Base-by-base conservation (phyloP, 2,888 invertebrate genomes). In the Oscheius sp. region DNA sequence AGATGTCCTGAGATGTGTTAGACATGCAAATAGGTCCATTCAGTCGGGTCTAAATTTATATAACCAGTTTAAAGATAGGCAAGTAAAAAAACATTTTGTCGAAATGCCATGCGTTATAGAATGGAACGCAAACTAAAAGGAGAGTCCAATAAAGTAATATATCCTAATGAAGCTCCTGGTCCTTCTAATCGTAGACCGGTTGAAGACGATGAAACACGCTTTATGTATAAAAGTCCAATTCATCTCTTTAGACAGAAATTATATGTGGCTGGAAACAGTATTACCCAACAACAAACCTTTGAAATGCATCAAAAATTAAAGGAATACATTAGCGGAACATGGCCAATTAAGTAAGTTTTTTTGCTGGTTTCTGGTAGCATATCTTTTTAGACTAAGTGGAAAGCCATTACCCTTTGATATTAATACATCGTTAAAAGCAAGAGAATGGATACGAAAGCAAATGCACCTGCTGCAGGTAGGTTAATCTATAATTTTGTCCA, bases 381-480 rank as follows among this genome's bases (percentile, higher is more conserved):
- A 5, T 46, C n/a, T n/a, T n/a, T 42, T 4, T 48, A 48, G 48
- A 23, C 20, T 25, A 12, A 23, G 6, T 12, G 42, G 27, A 39
- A 39, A 25, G 8, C 15, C 8, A 5, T 15, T 69, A 2, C 69
- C 63, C 20, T 45, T 42, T n/a, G 63, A 63, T 8, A 69, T 65
- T 25, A 65, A 65, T 8, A 63, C 65, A 5, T 65, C 65, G 10
- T 17, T 27, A 1, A 46, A 34, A 37, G 55, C 65, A 25, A 27
- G 65, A 4, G 29, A 65, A 12, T 70, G 70, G 70, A 31, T 70
- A 8, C 27, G 31, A 17, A 53, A 33, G 57, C 65, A 65, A 33
- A 53, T 70, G 33, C 70, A 70, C 34, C 46, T 70, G n/a, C 25
- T 65, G 10, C 70, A 70, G 34, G 70, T 65, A 25, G n/a, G 15